These are phyloP conservation scores for Pterocles orientalis DNA, from an alignment of 2,113 vertebrate species.

Conservation along the genomic window DNA sequence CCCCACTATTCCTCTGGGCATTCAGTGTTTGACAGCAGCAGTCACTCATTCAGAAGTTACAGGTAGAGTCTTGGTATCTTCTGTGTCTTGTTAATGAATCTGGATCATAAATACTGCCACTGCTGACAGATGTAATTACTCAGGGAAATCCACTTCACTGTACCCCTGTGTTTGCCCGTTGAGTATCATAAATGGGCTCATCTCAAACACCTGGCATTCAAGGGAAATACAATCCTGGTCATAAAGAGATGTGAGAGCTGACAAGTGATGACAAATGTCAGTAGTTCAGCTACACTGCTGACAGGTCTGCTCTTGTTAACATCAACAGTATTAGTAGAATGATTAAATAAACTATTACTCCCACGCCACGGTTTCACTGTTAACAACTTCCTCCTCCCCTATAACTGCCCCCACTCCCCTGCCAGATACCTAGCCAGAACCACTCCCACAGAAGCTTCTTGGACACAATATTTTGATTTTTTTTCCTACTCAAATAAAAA, in stretches of 20 bases:
- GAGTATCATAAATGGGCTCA: conserved; percentile 41
- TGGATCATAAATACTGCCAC: conserved; percentile 12
- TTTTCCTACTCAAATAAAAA: not conserved
- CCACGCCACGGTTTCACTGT: not conserved
- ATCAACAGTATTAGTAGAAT: not conserved
- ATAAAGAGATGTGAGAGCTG: conserved; percentile 18
- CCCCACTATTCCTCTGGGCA: not conserved
- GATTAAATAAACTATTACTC: not conserved
- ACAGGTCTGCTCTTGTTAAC: conserved; percentile 29
- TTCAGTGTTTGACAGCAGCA: not conserved
- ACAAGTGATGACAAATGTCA: conserved; percentile 46
- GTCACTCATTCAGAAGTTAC: conserved; percentile 17
- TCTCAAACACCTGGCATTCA: conserved; percentile 35
- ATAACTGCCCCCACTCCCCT: not conserved
- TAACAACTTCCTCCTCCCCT: not conserved
- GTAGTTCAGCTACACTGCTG: conserved; percentile 2
- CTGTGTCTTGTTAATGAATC: conserved; percentile 15
- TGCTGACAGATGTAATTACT: conserved; percentile 56
- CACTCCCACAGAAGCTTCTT: not conserved
- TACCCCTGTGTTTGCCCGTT: not conserved
- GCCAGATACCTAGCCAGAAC: not conserved
- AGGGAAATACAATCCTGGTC: not conserved
- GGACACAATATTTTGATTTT: not conserved
- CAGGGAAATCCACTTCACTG: conserved; percentile 42
- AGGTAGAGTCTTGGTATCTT: not conserved